Evolutionary conservation across 2,113 vertebrate genomes (phyloP).

Genomic region (Calypte anna): DNA sequence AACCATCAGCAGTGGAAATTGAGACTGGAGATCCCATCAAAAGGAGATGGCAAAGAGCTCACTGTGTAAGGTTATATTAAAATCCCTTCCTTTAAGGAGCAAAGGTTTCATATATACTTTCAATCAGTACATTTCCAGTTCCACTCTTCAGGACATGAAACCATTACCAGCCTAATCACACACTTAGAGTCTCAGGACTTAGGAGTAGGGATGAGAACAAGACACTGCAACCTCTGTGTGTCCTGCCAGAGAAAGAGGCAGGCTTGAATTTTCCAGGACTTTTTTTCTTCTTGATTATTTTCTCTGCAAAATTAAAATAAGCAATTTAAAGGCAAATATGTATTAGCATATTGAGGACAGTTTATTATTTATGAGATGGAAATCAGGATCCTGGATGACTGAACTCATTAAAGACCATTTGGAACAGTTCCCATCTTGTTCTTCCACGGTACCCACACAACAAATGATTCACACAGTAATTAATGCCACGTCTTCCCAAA

Average conservation of each 20-base stretch:
- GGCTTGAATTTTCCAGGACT: constrained; percentile 4
- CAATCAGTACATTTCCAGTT: neutral
- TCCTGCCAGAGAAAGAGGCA: neutral
- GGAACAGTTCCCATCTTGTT: constrained; percentile 64
- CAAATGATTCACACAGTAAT: constrained; percentile 60
- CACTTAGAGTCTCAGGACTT: neutral
- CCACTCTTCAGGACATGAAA: neutral
- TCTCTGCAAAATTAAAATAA: constrained; percentile 58
- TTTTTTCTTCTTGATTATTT: constrained; percentile 60
- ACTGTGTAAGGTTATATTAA: neutral
- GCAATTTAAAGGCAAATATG: constrained; percentile 62
- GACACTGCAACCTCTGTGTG: neutral
- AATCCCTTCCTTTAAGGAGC: neutral
- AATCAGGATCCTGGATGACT: constrained; percentile 72
- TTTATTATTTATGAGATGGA: constrained; percentile 80
- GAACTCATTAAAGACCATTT: constrained; percentile 65
- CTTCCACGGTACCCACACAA: constrained; percentile 19
- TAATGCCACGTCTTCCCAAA: constrained; percentile 57
- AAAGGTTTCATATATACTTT: neutral
- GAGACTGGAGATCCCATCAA: neutral
- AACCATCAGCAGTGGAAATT: accelerated
- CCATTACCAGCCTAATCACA: neutral
- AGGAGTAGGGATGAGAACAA: neutral
- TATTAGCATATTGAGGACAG: constrained; percentile 67
- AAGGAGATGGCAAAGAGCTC: neutral